Evolutionary conservation across 2,113 vertebrate species (phyloP).

Genomic region (Chaetorhynchus papuensis): DNA sequence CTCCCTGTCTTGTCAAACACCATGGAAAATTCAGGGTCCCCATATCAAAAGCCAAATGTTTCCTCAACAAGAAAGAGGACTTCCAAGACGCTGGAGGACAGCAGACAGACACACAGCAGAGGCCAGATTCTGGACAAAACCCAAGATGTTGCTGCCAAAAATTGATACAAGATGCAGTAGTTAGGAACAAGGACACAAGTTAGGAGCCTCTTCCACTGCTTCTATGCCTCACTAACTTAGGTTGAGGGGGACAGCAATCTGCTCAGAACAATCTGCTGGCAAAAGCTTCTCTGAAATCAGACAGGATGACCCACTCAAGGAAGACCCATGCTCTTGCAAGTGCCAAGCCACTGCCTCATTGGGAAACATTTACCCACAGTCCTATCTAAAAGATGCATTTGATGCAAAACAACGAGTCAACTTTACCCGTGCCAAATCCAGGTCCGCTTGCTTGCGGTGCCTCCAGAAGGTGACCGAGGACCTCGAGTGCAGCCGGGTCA

Average conservation of each 20-base stretch:
- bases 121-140: neutral
- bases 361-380: neutral
- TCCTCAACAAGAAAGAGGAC: neutral
- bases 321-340: neutral
- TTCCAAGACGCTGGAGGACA: neutral
- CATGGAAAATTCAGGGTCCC: neutral
- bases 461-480: conserved; percentile 94
- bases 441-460: conserved; percentile 92
- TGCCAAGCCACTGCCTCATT: neutral
- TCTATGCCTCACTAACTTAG: neutral
- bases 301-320: neutral
- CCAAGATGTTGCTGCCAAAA: neutral
- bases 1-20: neutral
- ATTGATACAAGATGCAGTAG: neutral
- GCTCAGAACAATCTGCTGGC: neutral
- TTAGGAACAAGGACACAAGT: neutral
- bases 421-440: conserved; percentile 86
- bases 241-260: neutral
- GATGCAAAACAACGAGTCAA: neutral
- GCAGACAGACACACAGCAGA: neutral
- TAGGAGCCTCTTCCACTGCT: neutral
- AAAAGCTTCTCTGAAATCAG: neutral
- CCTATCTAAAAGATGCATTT: neutral
- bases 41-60: neutral
- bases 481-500: conserved; percentile 89